Evolutionary conservation across 2,113 vertebrate genomes (phyloP), one percentile per base, ranked within the genome.

Genomic region (Bufo gargarizans): DNA sequence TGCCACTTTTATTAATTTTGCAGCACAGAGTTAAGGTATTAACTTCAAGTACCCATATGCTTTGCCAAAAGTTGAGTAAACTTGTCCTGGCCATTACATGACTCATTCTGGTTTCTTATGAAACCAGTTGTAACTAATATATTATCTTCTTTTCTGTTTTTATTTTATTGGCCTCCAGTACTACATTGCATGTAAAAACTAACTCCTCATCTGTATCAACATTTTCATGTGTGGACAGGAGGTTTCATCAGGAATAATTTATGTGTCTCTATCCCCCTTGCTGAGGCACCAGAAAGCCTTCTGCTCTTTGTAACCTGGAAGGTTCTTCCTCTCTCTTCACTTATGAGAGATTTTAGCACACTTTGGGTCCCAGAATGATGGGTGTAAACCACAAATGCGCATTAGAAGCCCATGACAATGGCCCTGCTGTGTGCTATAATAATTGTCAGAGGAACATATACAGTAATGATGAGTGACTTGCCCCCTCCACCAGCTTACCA

Each of bases 221-320:
- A 90, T 86, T 90, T 93, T 93, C 90, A 91, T 89, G 91, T 92
- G 91, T 89, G 94, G 91, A 93, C 91, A 90, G 92, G 89, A 93
- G 89, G 91, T 92, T 93, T 93, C 91, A 65, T 11, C 86, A 10
- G 89, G 84, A 93, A 93, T 92, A 90, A 91, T 94, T 94, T 94
- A 93, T 94, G 90, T 90, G 89, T 90, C 91, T 93, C 92, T 92
- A 91, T 92, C 90, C 89, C 80, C 90, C 92, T 67, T 90, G 83
- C 89, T 93, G 90, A 93, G 90, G 74, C 86, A 72, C 91, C 93
- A 90, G 8, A 2, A 20, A 83, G 90, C 84, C 59, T 82, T 61
- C 88, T 82, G 86, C 89, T 84, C 89, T 89, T 77, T 87, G 50
- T 45, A 53, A 80, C 77, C 90, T 93, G 91, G 94, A 92, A 91